These are phyloP conservation scores for Butastur rufipennis DNA, from an alignment of 2,113 vertebrate species.

Conservation along the genomic window DNA sequence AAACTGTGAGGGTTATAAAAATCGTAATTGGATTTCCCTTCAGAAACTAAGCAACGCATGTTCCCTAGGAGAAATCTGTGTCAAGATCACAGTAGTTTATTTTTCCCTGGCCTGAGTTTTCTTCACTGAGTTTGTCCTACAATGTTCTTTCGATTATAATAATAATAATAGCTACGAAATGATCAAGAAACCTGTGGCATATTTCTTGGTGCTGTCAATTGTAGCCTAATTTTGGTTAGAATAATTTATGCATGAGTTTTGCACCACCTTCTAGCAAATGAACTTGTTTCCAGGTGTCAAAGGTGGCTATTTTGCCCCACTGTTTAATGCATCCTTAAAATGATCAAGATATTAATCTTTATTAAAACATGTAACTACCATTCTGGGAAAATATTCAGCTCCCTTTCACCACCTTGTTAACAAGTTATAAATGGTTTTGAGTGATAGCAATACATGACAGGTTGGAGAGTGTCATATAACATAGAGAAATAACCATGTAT, in stretches of 20 bases:
- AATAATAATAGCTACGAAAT: neutral
- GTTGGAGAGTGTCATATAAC: neutral
- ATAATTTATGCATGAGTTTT: neutral
- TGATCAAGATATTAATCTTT: neutral
- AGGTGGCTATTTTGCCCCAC: neutral
- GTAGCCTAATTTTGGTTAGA: neutral
- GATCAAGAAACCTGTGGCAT: neutral
- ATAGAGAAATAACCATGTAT: neutral
- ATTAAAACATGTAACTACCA: neutral
- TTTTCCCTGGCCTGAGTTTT: neutral
- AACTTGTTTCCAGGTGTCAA: neutral
- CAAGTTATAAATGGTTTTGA: conserved; percentile 1
- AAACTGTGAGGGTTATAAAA: neutral
- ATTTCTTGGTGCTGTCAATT: neutral
- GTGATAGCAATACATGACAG: neutral
- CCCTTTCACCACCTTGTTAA: conserved; percentile 31
- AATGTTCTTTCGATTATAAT: neutral
- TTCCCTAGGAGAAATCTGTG: neutral
- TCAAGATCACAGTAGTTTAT: neutral
- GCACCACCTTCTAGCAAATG: conserved; percentile 44
- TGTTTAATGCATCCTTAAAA: neutral
- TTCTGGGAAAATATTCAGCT: neutral
- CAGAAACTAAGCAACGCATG: fast-evolving
- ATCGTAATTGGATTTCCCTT: neutral
- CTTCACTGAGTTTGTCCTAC: neutral